Base-by-base conservation (phyloP, 1,140 invertebrate species). In the Pogonognathellus flavescens region DNA sequence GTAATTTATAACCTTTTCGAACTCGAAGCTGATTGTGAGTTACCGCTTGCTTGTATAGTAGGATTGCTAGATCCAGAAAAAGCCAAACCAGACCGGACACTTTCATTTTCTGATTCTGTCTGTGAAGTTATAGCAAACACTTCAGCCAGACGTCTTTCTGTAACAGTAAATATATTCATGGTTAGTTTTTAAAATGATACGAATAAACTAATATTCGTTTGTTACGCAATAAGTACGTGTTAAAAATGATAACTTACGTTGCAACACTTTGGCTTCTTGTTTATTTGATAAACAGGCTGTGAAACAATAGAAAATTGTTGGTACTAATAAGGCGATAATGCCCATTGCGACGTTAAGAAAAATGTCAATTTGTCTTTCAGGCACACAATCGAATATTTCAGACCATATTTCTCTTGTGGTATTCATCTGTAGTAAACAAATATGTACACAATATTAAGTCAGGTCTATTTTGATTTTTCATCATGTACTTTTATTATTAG, bases 381-480 rank as follows among this genome's bases (percentile, higher is more conserved):
- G 84, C 6, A 86, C n/a, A 80, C 88, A 89, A 14, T 80, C 49
- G 22, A 86, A 87, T 13, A 53, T 13, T 25, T 85, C 62, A 62
- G 82, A 86, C 88, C 88, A 89, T 16, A 85, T 62, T 16, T 80
- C 86, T 60, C 88, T 66, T 10, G 88, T 88, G 0, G 83, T 86
- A 81, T 89, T 89, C 88, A 89, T 88, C 88, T 88, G 20, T 10
- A 55, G 2, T n/a, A 57, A 57, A 41, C 1, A 41, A 41, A 3
- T 41, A 41, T 6, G 6, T 41, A 41, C 31, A 3, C 31, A 41
- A 41, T 41, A 3, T 41, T 41, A 3, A 3, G 31, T 41, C 31
- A 41, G 31, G 31, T 41, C 31, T 1, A 41, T 25, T 25, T 66
- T n/a, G 20, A 60, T 60, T 60, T 20, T 7, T 59, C 18, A 55